Evolutionary conservation across 2,113 vertebrate species (phyloP).

Genomic region (Phocoena sinus): DNA sequence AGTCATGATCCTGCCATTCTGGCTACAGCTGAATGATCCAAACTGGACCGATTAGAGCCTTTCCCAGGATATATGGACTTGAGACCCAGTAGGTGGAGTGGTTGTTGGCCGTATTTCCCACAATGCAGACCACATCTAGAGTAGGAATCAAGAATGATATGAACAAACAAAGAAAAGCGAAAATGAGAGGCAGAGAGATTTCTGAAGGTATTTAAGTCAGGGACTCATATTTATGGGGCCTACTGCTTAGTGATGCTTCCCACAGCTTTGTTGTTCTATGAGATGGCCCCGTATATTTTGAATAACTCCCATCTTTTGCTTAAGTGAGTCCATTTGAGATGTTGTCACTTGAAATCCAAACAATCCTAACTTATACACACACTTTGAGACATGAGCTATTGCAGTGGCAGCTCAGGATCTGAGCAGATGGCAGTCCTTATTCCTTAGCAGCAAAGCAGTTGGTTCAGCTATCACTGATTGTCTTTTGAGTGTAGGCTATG

Average conservation of each 20-base stretch:
- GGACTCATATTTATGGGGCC: not conserved
- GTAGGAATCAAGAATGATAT: not conserved
- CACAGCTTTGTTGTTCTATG: not conserved
- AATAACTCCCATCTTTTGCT: not conserved
- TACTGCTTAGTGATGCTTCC: not conserved
- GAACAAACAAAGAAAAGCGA: not conserved
- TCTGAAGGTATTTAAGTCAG: not conserved
- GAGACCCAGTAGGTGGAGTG: not conserved
- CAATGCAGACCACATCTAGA: not conserved
- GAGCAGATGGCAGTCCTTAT: not conserved
- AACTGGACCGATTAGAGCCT: not conserved
- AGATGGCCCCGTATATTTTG: not conserved
- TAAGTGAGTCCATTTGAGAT: not conserved
- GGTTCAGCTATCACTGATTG: not conserved
- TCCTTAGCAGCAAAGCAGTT: not conserved
- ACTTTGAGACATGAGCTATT: not conserved
- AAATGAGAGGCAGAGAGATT: not conserved
- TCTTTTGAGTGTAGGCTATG: not conserved
- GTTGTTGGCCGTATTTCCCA: not conserved
- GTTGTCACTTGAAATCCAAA: not conserved
- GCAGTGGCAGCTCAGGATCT: not conserved
- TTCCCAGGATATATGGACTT: not conserved
- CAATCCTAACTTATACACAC: not conserved
- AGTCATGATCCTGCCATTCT: not conserved
- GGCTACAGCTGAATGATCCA: not conserved